Evolutionary conservation across 2,888 invertebrate species (phyloP), one percentile per base, ranked within the genome.

Genomic region (Tortricodes alternella): DNA sequence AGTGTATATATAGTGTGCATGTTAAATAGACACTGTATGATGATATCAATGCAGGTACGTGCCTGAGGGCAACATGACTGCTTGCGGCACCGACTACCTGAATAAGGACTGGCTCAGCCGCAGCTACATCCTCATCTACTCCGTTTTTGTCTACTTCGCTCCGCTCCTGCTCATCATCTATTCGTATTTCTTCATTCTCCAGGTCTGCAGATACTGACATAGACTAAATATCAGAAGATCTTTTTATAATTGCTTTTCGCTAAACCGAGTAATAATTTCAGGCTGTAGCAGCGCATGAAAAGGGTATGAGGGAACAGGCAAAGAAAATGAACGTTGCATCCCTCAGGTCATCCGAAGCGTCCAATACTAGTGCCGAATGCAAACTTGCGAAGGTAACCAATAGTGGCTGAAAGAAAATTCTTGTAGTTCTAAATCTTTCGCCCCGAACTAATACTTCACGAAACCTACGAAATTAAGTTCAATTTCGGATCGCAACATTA

Each of bases 321-420:
- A 97, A 97, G 85, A 97, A 97, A 87, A 97, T 97, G 97, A 97
- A 97, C 82, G 97, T 97, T 3, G 95, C 96, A 60, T 96, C 96
- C 29, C 92, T 97, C 52, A 92, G 97, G 76, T 96, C 96, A 27
- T 93, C 95, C 21, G 96, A 96, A 74, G 93, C 94, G 64, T 92
- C 94, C 9, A 94, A 94, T 69, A 95, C 95, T 44, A 96, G 96
- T 72, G 96, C 96, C 6, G 97, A 97, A 85, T 95, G 95, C 81
- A 96, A 96, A 92, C 85, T 97, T 67, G 97, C 97, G 53, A 97
- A 97, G 92, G 93, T 93, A 70, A 38, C 6, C n/a, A 6, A 23
- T n/a, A 16, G n/a, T 2, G 13, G 9, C 8, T 9, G n/a, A 21
- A 27, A 27, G 38, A 15, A 15, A 18, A 19, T 15, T 5, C 5